Evolutionary conservation across 2,797 vertebrate species (phyloP).

Genomic region (Sylvia borin): DNA sequence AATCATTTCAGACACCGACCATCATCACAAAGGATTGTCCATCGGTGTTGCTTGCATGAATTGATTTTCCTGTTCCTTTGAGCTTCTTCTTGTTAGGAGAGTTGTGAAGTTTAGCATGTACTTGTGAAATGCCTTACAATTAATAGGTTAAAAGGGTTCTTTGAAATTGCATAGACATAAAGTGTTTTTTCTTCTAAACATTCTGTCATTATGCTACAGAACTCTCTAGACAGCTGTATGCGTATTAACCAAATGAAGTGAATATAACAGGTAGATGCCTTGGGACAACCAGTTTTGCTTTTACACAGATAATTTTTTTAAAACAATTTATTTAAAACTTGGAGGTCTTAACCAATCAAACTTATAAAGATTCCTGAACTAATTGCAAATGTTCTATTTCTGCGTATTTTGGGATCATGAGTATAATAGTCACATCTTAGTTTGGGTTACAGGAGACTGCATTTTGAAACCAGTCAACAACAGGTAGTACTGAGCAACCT

Average conservation of each 20-base stretch:
- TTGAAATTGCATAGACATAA: background rate
- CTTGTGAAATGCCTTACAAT: slow-evolving; percentile 5
- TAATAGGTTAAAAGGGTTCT: background rate
- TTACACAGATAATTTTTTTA: slow-evolving; percentile 36
- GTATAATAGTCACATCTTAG: slow-evolving; percentile 58
- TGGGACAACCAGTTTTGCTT: background rate
- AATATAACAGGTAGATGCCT: background rate
- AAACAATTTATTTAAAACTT: slow-evolving; percentile 60
- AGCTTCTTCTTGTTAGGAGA: background rate
- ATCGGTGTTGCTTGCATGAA: background rate
- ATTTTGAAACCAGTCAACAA: slow-evolving; percentile 72
- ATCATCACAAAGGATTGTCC: background rate
- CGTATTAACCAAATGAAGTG: background rate
- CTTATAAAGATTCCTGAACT: slow-evolving; percentile 55
- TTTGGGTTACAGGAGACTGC: slow-evolving; percentile 58
- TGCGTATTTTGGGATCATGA: slow-evolving; percentile 57
- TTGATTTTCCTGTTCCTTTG: slow-evolving; percentile 24
- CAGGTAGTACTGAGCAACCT: slow-evolving; percentile 47
- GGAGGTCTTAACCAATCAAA: slow-evolving; percentile 43
- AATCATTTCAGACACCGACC: background rate
- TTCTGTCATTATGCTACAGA: background rate
- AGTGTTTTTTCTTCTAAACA: background rate
- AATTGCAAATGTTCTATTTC: slow-evolving; percentile 73
- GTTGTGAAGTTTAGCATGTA: background rate
- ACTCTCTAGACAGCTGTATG: background rate